Conservation (phyloP, 2,113 vertebrate species). For the Telmatochromis sp. region DNA sequence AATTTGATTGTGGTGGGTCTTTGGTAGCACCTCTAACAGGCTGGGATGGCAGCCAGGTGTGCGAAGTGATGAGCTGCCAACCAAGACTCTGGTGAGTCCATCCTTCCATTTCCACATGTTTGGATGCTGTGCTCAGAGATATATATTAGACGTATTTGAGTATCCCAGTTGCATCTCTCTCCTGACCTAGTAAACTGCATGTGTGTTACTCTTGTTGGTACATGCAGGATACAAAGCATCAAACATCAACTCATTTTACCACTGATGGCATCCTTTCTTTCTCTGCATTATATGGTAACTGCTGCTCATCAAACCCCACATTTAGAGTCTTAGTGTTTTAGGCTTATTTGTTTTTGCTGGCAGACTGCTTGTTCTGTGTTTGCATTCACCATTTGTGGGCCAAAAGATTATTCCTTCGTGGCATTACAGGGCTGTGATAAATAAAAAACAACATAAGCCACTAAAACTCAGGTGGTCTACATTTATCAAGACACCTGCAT, state of each 20-base stretch:
- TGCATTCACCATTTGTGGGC: background rate
- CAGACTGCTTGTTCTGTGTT: background rate
- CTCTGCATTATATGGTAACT: background rate
- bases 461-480: background rate
- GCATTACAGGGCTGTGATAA: background rate
- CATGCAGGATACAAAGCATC: background rate
- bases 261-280: background rate
- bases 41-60: constrained; percentile 41
- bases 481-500: background rate
- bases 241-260: background rate
- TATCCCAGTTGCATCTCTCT: background rate
- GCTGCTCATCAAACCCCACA: background rate
- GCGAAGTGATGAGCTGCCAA: constrained; percentile 35
- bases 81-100: background rate
- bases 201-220: background rate
- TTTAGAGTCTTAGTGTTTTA: background rate
- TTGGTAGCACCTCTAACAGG: constrained; percentile 36
- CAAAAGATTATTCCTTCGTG: background rate
- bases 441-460: background rate
- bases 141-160: background rate
- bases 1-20: constrained; percentile 43
- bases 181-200: background rate
- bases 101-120: background rate
- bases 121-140: background rate
- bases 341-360: background rate